These are phyloP conservation scores for Amniataba percoides DNA, from an alignment of 2,797 vertebrate species.

Conservation along the genomic window DNA sequence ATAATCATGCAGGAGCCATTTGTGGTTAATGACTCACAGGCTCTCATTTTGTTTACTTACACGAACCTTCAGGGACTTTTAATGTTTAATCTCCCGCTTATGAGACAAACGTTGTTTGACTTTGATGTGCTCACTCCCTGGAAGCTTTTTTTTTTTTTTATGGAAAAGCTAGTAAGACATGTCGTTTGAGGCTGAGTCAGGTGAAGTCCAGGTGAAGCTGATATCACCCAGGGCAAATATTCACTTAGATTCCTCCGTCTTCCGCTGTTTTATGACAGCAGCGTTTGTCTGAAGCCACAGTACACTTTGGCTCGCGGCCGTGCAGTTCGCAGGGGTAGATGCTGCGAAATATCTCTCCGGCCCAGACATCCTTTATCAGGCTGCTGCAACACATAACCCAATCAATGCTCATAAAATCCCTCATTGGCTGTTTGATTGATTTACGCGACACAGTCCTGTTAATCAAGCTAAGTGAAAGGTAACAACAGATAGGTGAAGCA, in stretches of 20 bases:
- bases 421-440: slow-evolving; percentile 66
- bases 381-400: slow-evolving; percentile 33
- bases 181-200: slow-evolving; percentile 37
- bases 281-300: slow-evolving; percentile 37
- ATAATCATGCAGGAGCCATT: slow-evolving; percentile 42
- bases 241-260: slow-evolving; percentile 20
- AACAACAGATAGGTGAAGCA: slow-evolving; percentile 49
- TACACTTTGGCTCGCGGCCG: slow-evolving; percentile 4
- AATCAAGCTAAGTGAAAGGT: slow-evolving; percentile 79
- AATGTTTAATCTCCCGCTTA: slow-evolving; percentile 60
- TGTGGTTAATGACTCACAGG: slow-evolving; percentile 73
- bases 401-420: slow-evolving; percentile 75
- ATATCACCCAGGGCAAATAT: slow-evolving; percentile 44
- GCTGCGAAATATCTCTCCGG: slow-evolving; percentile 17
- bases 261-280: slow-evolving; percentile 14
- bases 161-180: slow-evolving; percentile 17
- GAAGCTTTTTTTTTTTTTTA: slow-evolving; percentile 20
- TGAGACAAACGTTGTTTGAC: slow-evolving; percentile 47
- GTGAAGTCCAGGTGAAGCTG: slow-evolving; percentile 57
- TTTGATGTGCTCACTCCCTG: slow-evolving; percentile 54
- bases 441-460: slow-evolving; percentile 60
- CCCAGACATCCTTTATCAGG: slow-evolving; percentile 36
- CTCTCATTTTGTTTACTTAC: slow-evolving; percentile 60
- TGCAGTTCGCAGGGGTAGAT: slow-evolving; percentile 27
- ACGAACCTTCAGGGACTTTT: slow-evolving; percentile 50